These are phyloP conservation scores for Rhingia rostrata DNA, from an alignment of 2,888 invertebrate genomes.

Conservation along the genomic window DNA sequence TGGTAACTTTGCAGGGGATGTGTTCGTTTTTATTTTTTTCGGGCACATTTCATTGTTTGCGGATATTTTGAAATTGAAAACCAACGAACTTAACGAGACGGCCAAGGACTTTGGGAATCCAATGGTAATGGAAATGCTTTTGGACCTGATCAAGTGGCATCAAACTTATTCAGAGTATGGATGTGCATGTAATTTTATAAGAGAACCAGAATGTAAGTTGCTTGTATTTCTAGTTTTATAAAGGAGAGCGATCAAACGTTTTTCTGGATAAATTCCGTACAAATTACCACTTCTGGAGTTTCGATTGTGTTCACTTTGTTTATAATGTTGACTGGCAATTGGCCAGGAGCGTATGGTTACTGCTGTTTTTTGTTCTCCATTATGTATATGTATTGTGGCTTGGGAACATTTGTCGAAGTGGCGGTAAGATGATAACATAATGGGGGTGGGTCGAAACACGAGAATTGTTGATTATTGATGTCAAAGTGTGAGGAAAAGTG, in stretches of 20 bases:
- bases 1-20: constrained; percentile 76
- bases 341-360: constrained; percentile 76
- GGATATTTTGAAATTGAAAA: constrained; percentile 75
- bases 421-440: constrained; percentile 66
- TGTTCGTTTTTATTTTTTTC: constrained; percentile 71
- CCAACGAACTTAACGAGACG: constrained; percentile 70
- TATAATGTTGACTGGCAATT: constrained; percentile 73
- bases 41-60: constrained; percentile 74
- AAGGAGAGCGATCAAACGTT: neutral
- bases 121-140: neutral
- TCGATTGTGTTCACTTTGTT: constrained; percentile 76
- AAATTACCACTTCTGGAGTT: constrained; percentile 69
- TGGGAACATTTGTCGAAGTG: constrained; percentile 76
- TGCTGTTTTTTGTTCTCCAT: constrained; percentile 62
- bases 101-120: neutral
- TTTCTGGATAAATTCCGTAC: constrained; percentile 62
- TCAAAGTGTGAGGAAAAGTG: no score
- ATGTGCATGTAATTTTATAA: neutral
- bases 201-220: no score
- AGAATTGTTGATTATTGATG: no score
- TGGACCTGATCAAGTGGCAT: constrained; percentile 76
- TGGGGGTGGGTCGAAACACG: neutral
- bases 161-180: constrained; percentile 60
- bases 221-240: no score
- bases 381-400: constrained; percentile 77